phyloP scores from a whole-genome alignment of 2,113 vertebrate species.

The Chascanopsetta lugubris region DNA sequence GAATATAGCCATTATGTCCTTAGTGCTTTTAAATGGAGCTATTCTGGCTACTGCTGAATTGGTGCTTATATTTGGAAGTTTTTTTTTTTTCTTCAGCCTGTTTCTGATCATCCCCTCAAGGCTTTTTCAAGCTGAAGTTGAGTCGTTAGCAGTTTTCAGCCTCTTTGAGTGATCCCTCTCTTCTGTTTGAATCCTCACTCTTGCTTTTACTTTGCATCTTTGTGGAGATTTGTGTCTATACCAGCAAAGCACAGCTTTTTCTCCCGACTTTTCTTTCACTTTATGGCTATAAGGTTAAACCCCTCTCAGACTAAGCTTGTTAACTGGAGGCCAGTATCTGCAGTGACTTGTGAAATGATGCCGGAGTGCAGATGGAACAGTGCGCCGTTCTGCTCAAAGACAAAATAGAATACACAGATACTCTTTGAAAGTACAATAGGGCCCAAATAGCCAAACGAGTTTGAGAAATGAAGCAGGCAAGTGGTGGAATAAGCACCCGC shows the following conservation, averaged over 20 bases:
- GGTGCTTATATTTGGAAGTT: neutral
- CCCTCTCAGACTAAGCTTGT: neutral
- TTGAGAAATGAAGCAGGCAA: slow-evolving; percentile 21
- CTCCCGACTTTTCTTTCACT: neutral
- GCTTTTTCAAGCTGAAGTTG: neutral
- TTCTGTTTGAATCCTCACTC: neutral
- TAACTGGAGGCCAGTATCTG: neutral
- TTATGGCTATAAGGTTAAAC: neutral
- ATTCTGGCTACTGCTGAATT: neutral
- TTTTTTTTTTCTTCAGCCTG: neutral
- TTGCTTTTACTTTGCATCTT: neutral
- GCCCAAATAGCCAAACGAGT: slow-evolving; percentile 46
- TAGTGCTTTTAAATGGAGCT: neutral
- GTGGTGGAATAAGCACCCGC: slow-evolving; percentile 6
- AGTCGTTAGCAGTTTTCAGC: neutral
- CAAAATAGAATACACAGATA: slow-evolving; percentile 18
- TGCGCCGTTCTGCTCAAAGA: neutral
- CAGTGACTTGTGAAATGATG: neutral
- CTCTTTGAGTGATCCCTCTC: neutral
- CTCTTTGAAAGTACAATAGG: slow-evolving; percentile 46
- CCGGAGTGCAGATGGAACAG: slow-evolving; percentile 1
- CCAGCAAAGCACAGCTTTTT: too few species aligned
- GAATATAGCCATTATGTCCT: neutral
- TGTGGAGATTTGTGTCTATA: neutral
- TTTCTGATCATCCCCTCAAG: neutral